phyloP scores from a whole-genome alignment of 2,797 vertebrate genomes.

The Threskiornis aethiopicus region DNA sequence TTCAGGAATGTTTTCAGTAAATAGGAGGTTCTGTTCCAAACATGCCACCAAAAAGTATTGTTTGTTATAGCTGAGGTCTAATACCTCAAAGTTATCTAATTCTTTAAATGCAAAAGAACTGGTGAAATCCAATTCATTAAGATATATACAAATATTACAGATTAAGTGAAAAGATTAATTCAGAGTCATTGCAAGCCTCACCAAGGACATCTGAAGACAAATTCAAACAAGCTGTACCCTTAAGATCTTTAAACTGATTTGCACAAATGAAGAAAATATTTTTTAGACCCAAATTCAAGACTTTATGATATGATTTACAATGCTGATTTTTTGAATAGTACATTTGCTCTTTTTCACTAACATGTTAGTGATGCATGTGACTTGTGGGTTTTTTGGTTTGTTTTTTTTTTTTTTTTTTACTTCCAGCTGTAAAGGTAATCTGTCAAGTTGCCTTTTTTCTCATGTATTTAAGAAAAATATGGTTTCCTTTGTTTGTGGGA shows the following conservation, averaged over 20 bases:
- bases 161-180: conserved; percentile 71
- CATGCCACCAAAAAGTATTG: conserved; percentile 83
- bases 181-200: conserved; percentile 75
- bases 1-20: conserved; percentile 77
- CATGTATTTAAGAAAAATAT: neutral
- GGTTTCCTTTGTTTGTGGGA: neutral
- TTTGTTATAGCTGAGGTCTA: conserved; percentile 82
- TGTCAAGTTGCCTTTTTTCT: neutral
- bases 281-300: conserved; percentile 78
- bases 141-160: conserved; percentile 78
- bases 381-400: neutral
- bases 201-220: conserved; percentile 74
- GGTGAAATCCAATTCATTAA: conserved; percentile 77
- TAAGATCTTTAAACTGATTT: conserved; percentile 70
- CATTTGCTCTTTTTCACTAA: neutral
- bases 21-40: conserved; percentile 80
- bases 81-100: conserved; percentile 69
- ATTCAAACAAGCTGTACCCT: conserved; percentile 76
- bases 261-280: conserved; percentile 81
- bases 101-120: conserved; percentile 73
- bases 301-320: conserved; percentile 66
- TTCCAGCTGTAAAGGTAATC: neutral
- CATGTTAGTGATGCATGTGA: neutral
- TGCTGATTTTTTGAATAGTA: conserved; percentile 56
- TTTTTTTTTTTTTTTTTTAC: neutral